Percentiles rank a stretch among this genome's conserved stretches.
phyloP scores from a whole-genome alignment of 1,140 invertebrate genomes.

The Drosophila bocqueti region DNA sequence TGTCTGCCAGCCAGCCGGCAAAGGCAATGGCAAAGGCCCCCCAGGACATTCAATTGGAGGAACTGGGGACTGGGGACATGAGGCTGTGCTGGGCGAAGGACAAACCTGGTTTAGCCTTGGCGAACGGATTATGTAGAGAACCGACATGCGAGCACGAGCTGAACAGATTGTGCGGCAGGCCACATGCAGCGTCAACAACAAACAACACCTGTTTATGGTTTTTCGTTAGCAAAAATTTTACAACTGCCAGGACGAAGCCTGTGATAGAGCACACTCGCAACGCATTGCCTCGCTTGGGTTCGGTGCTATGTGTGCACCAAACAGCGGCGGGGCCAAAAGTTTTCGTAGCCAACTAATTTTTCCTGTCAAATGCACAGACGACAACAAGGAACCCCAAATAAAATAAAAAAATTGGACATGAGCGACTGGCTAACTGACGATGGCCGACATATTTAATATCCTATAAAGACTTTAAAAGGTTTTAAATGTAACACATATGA shows the following conservation, averaged over 20 bases:
- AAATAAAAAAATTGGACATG: constrained; percentile 18
- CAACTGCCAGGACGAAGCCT: constrained; percentile 62
- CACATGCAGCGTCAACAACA: constrained; percentile 73
- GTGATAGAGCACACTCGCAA: constrained; percentile 45
- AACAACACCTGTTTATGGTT: constrained; percentile 82
- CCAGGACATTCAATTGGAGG: constrained; percentile 51
- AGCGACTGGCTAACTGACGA: constrained; percentile 8
- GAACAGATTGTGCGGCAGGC: constrained; percentile 77
- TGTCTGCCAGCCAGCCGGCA: constrained; percentile 45
- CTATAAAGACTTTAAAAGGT: not conserved
- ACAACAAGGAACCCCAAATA: constrained; percentile 58
- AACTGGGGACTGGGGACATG: not conserved
- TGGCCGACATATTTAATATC: constrained; percentile 24
- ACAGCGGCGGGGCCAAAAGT: constrained; percentile 69
- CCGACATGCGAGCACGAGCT: constrained; percentile 47
- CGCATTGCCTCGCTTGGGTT: not conserved
- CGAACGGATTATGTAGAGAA: constrained; percentile 75
- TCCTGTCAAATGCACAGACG: constrained; percentile 82
- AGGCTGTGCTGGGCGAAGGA: not conserved
- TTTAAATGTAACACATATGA: no score
- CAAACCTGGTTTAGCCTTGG: constrained; percentile 51
- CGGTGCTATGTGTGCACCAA: constrained; percentile 38
- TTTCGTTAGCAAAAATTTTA: constrained; percentile 76
- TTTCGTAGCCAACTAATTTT: constrained; percentile 83
- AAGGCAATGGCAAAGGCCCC: constrained; percentile 6